Base-by-base conservation (phyloP, 1,140 invertebrate species). In the Monochamus saltuarius region DNA sequence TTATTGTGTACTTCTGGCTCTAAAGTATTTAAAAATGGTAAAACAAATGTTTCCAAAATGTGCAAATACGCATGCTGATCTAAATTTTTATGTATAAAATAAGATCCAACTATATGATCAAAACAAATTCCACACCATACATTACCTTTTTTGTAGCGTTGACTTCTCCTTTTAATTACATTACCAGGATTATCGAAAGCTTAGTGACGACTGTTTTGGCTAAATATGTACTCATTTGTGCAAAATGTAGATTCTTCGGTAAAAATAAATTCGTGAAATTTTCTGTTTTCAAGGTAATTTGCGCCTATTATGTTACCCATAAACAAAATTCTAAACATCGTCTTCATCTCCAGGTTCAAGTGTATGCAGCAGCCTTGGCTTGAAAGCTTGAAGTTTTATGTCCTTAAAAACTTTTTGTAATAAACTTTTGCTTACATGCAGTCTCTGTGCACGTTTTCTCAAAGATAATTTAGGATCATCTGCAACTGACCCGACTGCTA, bases 121-220 rank as follows among this genome's bases (percentile, higher is more conserved):
- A 52, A 60, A 55, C 59, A 59, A 55, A 64, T 54, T 59, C 50
- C 57, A 50, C 62, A 49, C 56, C 56, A 60, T 52, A 47, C 56
- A 64, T 64, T 60, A 11, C 59, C 62, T 62, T 55, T 60, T 60
- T 64, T 51, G 19, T 60, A 64, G 61, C 19, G 62, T 64, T 51
- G 58, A 61, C 58, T 61, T 61, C 58, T 40, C 55, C 56, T 64
- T 10, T 61, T 42, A 39, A 58, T 62, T 17, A 62, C 45, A 35
- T 61, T 56, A 22, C 56, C 37, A 46, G 53, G 38, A 56, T 56
- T 64, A 22, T 59, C 17, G 40, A 56, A 64, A 49, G 62, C 40
- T 51, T 56, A 53, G 47, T 58, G 42, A 49, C 29, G 53, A 56
- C 53, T 61, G 14, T 62, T 62, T 61, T 61, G 52, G 3, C 37